Base-by-base conservation (phyloP, 1,140 invertebrate genomes). In the Procambarus virginalis region DNA sequence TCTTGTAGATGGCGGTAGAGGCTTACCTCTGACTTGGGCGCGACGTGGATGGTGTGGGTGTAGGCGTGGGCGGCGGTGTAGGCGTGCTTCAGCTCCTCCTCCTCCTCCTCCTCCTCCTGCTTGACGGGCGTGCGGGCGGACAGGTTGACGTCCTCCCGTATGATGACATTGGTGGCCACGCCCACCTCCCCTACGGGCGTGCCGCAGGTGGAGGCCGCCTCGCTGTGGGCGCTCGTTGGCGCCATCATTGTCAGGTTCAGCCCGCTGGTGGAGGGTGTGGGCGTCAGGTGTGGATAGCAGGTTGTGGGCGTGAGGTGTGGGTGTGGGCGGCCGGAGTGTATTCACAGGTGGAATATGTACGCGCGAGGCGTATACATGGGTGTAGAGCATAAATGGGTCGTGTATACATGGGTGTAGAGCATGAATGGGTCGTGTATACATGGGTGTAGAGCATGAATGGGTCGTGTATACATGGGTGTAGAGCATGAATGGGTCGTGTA, bases 11-110 rank as follows among this genome's bases (percentile, higher is more conserved):
- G 51, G 51, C 12, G 6, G 3, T 55, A 55, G 51, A 68, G 58
- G 1, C 58, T 22, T 46, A 89, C 86, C 80, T 89, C 86, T 46
- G 86, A n/a, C 70, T 89, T 89, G 10, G 83, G 70, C 0, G 51
- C 48, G 3, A 79, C 84, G 17, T 86, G 84, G 51, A 86, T 58
- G 68, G 86, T 64, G 79, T 89, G 86, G 79, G 86, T 49, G 64
- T 81, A 68, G 48, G 86, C 64, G 86, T 89, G 79, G 49, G 86
- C 79, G 78, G 86, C 86, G 0, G 86, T 89, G 86, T 98, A 93
- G 98, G 98, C 4, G 98, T 99, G 93, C 97, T 91, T 91, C 0
- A 91, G 91, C 58, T 91, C 91, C 34, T 34, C 34, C 34, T 34
- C 34, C 58, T 91, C 85, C 58, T 89, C 91, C 34, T 91, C 91